A percentile compares a stretch with the other conserved stretches of the same genome.
These are phyloP conservation scores for Tinea trinotella DNA, from an alignment of 2,888 invertebrate species.

Conservation along the genomic window DNA sequence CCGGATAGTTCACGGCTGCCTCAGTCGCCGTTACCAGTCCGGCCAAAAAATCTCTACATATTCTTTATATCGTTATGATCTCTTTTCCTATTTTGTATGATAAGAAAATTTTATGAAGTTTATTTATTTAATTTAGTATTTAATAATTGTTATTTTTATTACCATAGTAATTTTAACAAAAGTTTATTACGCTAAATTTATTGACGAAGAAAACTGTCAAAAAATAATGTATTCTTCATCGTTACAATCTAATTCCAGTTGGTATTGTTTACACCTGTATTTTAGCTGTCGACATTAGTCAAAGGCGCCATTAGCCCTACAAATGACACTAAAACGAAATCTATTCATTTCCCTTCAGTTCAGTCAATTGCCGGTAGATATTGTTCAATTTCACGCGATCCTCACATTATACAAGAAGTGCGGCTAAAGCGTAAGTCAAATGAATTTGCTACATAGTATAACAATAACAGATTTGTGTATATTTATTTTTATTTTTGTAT, in stretches of 20 bases:
- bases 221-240: background rate
- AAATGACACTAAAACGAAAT: conserved; percentile 72
- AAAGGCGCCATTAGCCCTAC: conserved; percentile 64
- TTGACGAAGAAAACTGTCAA: background rate
- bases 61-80: too few relatives aligned
- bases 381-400: conserved; percentile 68
- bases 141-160: too few relatives aligned
- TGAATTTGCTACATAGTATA: background rate
- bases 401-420: conserved; percentile 41
- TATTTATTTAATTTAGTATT: too few relatives aligned
- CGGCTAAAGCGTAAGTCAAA: background rate
- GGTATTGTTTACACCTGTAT: conserved; percentile 18
- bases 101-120: too few relatives aligned
- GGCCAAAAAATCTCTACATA: too few relatives aligned
- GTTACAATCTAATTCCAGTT: background rate
- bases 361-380: conserved; percentile 65
- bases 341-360: conserved; percentile 68
- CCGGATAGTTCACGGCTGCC: too few relatives aligned
- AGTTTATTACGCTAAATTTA: too few relatives aligned
- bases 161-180: too few relatives aligned
- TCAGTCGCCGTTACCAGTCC: too few relatives aligned
- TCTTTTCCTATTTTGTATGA: too few relatives aligned
- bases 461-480: background rate
- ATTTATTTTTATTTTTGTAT: too few relatives aligned
- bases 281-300: conserved; percentile 38